phyloP scores from a whole-genome alignment of 2,888 invertebrate genomes.

The Epiperipatus broadwayi region DNA sequence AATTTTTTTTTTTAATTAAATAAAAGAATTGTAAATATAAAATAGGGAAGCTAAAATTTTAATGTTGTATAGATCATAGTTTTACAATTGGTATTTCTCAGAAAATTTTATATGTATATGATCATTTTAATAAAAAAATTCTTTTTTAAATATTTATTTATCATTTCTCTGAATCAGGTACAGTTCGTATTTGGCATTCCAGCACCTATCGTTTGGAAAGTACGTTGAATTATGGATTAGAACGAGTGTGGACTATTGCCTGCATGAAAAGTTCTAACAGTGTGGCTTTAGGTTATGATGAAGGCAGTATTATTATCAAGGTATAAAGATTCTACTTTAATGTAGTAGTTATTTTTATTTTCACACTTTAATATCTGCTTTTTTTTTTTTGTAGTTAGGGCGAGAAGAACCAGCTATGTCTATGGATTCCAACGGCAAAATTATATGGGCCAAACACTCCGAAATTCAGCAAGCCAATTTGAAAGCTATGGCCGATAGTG shows the following conservation, averaged over 20 bases:
- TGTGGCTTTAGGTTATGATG: constrained; percentile 90
- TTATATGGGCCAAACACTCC: constrained; percentile 95
- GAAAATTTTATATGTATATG: background rate
- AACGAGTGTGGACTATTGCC: constrained; percentile 90
- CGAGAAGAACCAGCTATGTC: constrained; percentile 96
- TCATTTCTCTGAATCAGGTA: too few relatives aligned
- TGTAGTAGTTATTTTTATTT: constrained; percentile 4
- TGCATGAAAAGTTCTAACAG: constrained; percentile 84
- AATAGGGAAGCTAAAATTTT: too few relatives aligned
- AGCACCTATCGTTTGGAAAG: constrained; percentile 92
- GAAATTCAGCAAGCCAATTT: constrained; percentile 93
- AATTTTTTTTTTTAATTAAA: too few relatives aligned
- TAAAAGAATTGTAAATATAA: too few relatives aligned
- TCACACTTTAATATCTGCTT: background rate
- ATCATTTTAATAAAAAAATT: constrained; percentile 5
- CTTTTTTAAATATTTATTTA: too few relatives aligned
- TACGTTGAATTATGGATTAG: constrained; percentile 90
- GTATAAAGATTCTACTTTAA: constrained; percentile 23
- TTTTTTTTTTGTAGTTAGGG: constrained; percentile 39
- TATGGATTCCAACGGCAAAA: constrained; percentile 96
- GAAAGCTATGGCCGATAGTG: constrained; percentile 52
- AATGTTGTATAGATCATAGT: too few relatives aligned
- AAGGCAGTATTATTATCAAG: constrained; percentile 85
- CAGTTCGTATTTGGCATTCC: constrained; percentile 93
- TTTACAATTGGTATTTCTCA: too few relatives aligned